These are phyloP conservation scores for Podarcis muralis DNA, from an alignment of 2,113 vertebrate genomes.

Conservation along the genomic window DNA sequence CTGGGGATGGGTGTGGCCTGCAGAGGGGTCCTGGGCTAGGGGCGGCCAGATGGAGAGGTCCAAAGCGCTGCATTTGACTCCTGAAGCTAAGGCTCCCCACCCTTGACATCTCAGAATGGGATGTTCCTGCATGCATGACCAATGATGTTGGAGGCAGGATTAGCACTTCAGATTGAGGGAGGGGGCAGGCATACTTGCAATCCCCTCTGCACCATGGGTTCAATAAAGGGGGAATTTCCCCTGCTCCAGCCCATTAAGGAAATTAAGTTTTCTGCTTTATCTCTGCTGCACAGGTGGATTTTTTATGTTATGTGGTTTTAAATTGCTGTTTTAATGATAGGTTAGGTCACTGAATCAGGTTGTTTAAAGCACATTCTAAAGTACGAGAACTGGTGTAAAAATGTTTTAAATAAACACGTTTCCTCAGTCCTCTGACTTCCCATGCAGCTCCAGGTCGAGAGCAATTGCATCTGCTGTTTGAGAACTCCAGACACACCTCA, in stretches of 20 bases:
- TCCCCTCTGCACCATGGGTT: background rate
- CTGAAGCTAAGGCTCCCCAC: no score
- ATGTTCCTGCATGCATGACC: background rate
- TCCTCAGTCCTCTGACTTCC: background rate
- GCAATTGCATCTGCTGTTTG: constrained; percentile 2
- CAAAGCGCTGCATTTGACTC: no score
- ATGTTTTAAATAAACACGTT: background rate
- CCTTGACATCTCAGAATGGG: background rate
- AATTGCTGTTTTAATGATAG: no score
- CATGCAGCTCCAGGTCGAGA: background rate
- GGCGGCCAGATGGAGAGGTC: no score
- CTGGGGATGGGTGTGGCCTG: no score
- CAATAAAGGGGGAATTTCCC: background rate
- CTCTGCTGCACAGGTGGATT: no score
- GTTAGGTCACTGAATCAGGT: background rate
- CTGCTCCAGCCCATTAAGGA: background rate
- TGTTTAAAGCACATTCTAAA: background rate
- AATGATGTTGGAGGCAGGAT: background rate
- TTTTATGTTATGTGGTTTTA: background rate
- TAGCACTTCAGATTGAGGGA: background rate
- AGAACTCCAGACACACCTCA: background rate
- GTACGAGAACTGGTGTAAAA: background rate
- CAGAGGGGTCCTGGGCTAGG: no score
- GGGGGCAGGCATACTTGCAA: background rate
- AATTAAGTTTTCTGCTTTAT: background rate